Evolutionary conservation across 2,888 invertebrate genomes (phyloP).

Genomic region (Coremacera marginata): DNA sequence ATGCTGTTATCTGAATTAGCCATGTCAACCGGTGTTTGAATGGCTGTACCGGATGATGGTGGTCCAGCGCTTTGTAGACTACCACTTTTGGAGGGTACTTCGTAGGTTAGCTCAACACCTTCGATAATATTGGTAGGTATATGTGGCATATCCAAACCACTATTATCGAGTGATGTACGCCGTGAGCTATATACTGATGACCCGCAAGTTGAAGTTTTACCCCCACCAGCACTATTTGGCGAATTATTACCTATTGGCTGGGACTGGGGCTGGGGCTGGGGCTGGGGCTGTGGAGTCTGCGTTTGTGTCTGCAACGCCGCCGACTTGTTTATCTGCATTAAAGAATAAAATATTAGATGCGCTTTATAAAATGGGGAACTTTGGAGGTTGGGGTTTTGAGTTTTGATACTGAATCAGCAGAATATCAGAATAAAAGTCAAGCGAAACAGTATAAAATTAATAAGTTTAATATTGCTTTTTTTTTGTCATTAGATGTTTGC

Average conservation of each 20-base stretch:
- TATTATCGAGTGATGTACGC: slow-evolving; percentile 66
- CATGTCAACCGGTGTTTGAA: slow-evolving; percentile 50
- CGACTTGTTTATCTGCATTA: slow-evolving; percentile 49
- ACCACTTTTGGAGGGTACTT: slow-evolving; percentile 34
- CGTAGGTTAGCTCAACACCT: slow-evolving; percentile 50
- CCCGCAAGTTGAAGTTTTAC: slow-evolving; percentile 58
- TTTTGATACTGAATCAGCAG: too few relatives aligned
- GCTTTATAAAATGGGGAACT: too few relatives aligned
- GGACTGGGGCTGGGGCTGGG: slow-evolving; percentile 43
- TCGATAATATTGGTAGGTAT: slow-evolving; percentile 59
- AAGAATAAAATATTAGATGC: neutral
- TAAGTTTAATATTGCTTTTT: too few relatives aligned
- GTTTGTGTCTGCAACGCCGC: slow-evolving; percentile 25
- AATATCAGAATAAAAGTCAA: too few relatives aligned
- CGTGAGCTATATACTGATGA: slow-evolving; percentile 67
- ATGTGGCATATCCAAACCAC: slow-evolving; percentile 60
- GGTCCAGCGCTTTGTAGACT: slow-evolving; percentile 33
- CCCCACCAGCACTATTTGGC: slow-evolving; percentile 55
- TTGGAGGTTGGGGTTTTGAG: too few relatives aligned
- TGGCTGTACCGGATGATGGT: slow-evolving; percentile 46
- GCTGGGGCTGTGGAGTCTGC: slow-evolving; percentile 40
- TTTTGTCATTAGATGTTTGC: too few relatives aligned
- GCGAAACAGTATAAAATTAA: too few relatives aligned
- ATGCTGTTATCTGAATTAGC: slow-evolving; percentile 38
- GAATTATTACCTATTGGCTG: slow-evolving; percentile 60